Percentiles rank a stretch among this genome's conserved stretches.
Conservation (phyloP, 2,797 vertebrate species). For the Peromyscus nudipes region DNA sequence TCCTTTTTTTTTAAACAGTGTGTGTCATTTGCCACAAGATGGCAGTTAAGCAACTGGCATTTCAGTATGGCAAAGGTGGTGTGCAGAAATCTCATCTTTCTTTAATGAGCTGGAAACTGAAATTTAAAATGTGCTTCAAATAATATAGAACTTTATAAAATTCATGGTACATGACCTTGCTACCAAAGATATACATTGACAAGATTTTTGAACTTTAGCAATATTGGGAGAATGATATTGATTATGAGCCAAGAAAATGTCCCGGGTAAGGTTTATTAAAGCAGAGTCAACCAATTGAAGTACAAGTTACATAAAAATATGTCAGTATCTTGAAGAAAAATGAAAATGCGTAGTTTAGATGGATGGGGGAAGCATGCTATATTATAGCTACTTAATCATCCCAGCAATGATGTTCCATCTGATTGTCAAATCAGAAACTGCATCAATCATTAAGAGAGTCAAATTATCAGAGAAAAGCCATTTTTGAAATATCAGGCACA, state of each 20-base stretch:
- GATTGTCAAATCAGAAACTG: conserved; percentile 40
- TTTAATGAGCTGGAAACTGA: conserved; percentile 52
- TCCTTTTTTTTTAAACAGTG: conserved; percentile 62
- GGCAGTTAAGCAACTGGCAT: conserved; percentile 61
- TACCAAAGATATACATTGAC: conserved; percentile 34
- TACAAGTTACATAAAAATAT: not conserved
- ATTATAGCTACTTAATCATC: conserved; percentile 28
- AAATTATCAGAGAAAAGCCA: not conserved
- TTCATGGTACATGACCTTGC: not conserved
- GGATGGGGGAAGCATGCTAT: not conserved
- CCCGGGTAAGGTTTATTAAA: conserved; percentile 23
- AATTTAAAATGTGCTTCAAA: conserved; percentile 54
- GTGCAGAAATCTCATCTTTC: conserved; percentile 52
- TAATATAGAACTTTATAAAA: conserved; percentile 38
- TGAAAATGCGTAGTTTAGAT: not conserved
- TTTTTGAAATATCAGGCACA: conserved; percentile 40
- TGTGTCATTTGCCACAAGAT: conserved; percentile 78
- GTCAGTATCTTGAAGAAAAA: conserved; percentile 36
- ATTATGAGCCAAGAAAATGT: conserved; percentile 40
- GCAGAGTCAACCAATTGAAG: conserved; percentile 49
- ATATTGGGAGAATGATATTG: conserved; percentile 36
- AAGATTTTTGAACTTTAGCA: conserved; percentile 41
- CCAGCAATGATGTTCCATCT: conserved; percentile 23
- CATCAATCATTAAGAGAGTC: conserved; percentile 4
- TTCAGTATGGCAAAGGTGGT: conserved; percentile 43